Base-by-base conservation (phyloP, 2,888 invertebrate species). In the Stenodera caucasica region DNA sequence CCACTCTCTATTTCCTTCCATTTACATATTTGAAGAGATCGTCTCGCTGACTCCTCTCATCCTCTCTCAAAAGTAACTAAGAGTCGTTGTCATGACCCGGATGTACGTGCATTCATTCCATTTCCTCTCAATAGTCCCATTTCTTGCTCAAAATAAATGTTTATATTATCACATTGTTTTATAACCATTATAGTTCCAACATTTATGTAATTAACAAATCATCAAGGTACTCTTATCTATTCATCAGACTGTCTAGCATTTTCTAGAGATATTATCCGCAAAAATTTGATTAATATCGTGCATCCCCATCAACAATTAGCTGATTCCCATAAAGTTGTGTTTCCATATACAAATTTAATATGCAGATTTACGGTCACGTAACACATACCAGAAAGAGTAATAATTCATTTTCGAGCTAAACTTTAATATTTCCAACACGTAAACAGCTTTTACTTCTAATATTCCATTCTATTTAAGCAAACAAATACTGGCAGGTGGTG, bases 401-500 rank as follows among this genome's bases (percentile, higher is more conserved):
- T 30, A 8, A 2, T 30, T 7, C 30, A 8, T 5, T 30, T 30
- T 30, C 6, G 5, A 30, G 9, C 6, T 1, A 5, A 9, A 30
- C 30, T 30, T 30, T 30, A 26, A 4, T 30, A 9, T 30, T 30
- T 35, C 14, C 0, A 37, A 14, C 6, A 8, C 14, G 14, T 15
- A 15, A 37, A 1, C 2, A 5, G 8, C 7, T 15, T 14, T 4
- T 11, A 12, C 35, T 14, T 6, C 14, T 35, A 35, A 14, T 35
- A 35, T 35, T 7, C 15, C 6, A 53, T 11, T 53, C 51, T 18
- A 40, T 55, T 60, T 32, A 55, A n/a, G n/a, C 55, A 60, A 60
- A 30, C 29, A 37, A 23, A 49, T 49, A 57, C 49, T 53, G 52
- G 37, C 61, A 61, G 61, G 53, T 61, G 61, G 51, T 40, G 30